Conservation (phyloP, 1,140 invertebrate species). For the Lepidurus couesii region DNA sequence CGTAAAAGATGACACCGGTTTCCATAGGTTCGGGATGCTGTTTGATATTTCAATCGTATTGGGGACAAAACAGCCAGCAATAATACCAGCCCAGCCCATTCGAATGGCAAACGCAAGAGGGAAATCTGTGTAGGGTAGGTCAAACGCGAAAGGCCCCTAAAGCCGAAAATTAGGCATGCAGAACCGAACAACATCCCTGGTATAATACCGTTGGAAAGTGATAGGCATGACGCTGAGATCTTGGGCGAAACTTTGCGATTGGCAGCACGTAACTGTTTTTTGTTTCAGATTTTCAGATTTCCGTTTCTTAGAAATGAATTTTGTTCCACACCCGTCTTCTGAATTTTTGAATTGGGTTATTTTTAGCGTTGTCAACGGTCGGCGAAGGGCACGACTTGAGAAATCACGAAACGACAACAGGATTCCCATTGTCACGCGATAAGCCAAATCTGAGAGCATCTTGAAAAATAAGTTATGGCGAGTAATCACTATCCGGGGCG, state of each 20-base stretch:
- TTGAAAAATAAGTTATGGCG: background rate
- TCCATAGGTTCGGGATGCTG: background rate
- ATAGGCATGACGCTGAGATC: background rate
- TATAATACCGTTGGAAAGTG: background rate
- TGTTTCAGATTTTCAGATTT: background rate
- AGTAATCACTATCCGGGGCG: background rate
- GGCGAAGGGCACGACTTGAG: background rate
- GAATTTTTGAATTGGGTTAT: no score
- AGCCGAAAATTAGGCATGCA: background rate
- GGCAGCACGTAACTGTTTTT: background rate
- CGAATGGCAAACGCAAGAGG: background rate
- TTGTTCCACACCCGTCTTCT: no score
- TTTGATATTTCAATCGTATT: no score
- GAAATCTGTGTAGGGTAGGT: background rate
- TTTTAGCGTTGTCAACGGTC: background rate
- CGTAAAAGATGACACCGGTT: conserved; percentile 5
- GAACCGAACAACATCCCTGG: background rate
- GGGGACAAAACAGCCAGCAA: background rate
- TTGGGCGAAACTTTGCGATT: background rate
- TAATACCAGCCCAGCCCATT: background rate
- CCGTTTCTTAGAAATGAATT: no score
- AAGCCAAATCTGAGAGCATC: background rate
- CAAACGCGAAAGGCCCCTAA: background rate
- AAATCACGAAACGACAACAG: background rate
- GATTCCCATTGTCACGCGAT: background rate